Base-by-base conservation (phyloP, 2,888 invertebrate genomes). In the Osmoderma eremita region DNA sequence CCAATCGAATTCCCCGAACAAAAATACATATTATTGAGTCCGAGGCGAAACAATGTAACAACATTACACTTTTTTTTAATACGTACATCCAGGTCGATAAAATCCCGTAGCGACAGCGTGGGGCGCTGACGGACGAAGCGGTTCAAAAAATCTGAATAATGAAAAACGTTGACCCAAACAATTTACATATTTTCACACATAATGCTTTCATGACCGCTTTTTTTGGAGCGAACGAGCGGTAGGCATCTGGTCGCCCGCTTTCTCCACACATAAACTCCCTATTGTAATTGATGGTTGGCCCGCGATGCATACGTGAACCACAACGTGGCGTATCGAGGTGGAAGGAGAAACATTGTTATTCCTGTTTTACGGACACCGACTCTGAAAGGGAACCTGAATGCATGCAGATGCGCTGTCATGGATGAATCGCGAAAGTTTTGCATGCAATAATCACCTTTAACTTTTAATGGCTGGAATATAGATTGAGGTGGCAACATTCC, bases 141-240 rank as follows among this genome's bases (percentile, higher is more conserved):
- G 45, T 45, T 61, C 45, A 45, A 45, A 61, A 63, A 63, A 36
- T 39, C 51, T 51, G 53, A 63, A 45, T 63, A 63, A 63, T 63
- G 53, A 63, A 63, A 63, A 63, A 48, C 63, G 63, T 63, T 53
- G 51, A 38, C 63, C 53, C 41, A 63, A 63, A 63, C 63, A 63
- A 63, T 63, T 63, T 63, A 51, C 63, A 63, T 63, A 63, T 63
- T 63, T 63, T 63, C 63, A 53, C 63, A 53, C 51, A 63, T 53
- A 53, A 61, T 61, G 58, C 58, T 61, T 61, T 61, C 58, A 61
- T 61, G 58, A 45, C 58, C 58, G 42, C 42, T 45, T 15, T 45
- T 61, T 61, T 53, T 36, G 15, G n/a, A 22, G 15, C 50, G 24
- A 24, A n/a, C 24, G 24, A 17, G 22, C 15, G 22, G 51, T 36